Conservation (phyloP, 2,888 invertebrate species). For the Platycnemis pennipes region DNA sequence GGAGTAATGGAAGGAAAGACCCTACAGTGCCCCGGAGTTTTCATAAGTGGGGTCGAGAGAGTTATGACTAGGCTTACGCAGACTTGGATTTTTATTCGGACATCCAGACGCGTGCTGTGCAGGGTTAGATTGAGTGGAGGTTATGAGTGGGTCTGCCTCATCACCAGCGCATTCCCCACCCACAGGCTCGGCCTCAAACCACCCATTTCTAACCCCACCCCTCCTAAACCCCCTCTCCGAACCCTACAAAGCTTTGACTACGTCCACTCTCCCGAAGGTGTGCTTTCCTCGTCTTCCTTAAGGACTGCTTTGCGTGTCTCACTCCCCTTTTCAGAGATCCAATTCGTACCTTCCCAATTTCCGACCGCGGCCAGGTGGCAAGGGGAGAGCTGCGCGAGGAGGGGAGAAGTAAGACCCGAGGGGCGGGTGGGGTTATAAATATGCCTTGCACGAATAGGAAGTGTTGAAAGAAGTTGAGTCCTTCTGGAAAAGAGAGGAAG, state of each 20-base stretch:
- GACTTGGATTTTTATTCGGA: background rate
- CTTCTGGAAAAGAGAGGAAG: slow-evolving; percentile 38
- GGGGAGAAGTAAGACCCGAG: background rate
- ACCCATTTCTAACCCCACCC: background rate
- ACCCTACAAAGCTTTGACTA: background rate
- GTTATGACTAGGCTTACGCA: background rate
- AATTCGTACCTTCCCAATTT: slow-evolving; percentile 66
- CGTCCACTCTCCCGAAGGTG: background rate
- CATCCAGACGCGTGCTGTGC: background rate
- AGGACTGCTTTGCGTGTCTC: slow-evolving; percentile 62
- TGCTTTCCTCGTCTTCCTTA: slow-evolving; percentile 22
- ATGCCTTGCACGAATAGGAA: slow-evolving; percentile 61
- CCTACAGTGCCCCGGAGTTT: background rate
- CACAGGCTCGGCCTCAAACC: background rate
- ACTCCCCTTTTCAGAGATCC: slow-evolving; percentile 28
- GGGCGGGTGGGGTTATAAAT: slow-evolving; percentile 48
- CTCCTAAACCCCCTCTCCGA: background rate
- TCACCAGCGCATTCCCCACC: slow-evolving; percentile 36
- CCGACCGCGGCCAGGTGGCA: slow-evolving; percentile 16
- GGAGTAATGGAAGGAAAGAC: background rate
- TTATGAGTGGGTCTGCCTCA: slow-evolving; percentile 29
- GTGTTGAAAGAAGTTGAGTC: slow-evolving; percentile 60
- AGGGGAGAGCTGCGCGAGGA: background rate
- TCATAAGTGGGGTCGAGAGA: background rate
- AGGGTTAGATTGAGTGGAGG: background rate